Evolutionary conservation across 2,888 invertebrate genomes (phyloP).

Genomic region (Trachelus iudaicus): DNA sequence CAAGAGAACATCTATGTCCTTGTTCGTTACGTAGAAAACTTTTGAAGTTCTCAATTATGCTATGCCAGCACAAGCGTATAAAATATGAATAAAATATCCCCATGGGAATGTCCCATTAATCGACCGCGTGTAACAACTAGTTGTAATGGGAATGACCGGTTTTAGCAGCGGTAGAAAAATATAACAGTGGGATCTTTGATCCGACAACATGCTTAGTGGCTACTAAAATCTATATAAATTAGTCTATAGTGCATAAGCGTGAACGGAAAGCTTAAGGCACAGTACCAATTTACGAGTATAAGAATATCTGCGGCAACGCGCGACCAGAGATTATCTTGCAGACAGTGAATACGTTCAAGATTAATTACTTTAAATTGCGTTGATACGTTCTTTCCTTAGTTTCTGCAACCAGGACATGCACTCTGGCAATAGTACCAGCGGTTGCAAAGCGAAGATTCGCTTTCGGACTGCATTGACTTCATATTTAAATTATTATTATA

Average conservation of each 20-base stretch:
- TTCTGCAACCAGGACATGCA: not conserved
- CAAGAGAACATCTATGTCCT: not conserved
- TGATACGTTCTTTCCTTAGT: not conserved
- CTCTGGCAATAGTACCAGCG: not conserved
- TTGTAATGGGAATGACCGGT: not conserved
- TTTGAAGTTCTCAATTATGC: not conserved
- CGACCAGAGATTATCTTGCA: not conserved
- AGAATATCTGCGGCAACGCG: not conserved
- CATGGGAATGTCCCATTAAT: not conserved
- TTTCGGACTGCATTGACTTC: not conserved
- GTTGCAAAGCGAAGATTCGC: not conserved
- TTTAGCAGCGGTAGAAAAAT: not conserved
- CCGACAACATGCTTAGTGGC: not conserved
- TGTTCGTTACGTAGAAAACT: not conserved
- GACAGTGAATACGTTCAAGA: not conserved
- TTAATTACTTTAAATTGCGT: not conserved
- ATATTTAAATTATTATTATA: not conserved
- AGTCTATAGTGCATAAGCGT: not conserved
- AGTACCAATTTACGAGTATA: not conserved
- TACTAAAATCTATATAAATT: not conserved
- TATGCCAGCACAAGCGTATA: not conserved
- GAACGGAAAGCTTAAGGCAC: not conserved
- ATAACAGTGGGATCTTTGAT: not conserved
- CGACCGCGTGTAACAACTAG: not conserved
- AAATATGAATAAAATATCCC: not conserved